These are phyloP conservation scores for Pimpla rufipes DNA, from an alignment of 2,888 invertebrate species.

Conservation along the genomic window DNA sequence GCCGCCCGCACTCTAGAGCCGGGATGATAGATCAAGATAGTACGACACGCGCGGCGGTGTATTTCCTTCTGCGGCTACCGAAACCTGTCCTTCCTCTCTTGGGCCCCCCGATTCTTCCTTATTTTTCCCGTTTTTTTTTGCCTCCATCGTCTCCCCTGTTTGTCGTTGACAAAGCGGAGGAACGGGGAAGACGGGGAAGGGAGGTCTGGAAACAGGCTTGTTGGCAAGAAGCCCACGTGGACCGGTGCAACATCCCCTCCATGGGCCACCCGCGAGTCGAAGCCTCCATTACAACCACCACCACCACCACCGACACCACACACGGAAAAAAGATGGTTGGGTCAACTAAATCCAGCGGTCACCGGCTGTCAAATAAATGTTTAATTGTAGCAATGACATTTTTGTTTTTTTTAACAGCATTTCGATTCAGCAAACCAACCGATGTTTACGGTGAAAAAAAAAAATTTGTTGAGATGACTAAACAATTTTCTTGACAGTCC, in stretches of 20 bases:
- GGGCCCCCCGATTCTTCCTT: not conserved
- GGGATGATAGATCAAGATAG: conserved; percentile 19
- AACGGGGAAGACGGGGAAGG: not conserved
- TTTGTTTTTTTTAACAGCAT: too few species aligned
- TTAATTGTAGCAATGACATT: too few species aligned
- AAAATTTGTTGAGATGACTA: too few species aligned
- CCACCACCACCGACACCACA: too few species aligned
- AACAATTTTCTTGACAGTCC: too few species aligned
- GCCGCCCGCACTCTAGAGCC: not conserved
- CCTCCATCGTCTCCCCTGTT: not conserved
- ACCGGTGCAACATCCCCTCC: not conserved
- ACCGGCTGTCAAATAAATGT: too few species aligned
- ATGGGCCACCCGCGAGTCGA: not conserved
- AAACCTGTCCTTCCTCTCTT: conserved; percentile 1
- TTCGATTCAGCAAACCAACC: too few species aligned
- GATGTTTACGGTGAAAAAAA: too few species aligned
- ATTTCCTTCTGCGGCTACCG: conserved; percentile 31
- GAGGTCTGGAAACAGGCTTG: conserved; percentile 31
- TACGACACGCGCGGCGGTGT: conserved; percentile 25
- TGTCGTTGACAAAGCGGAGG: not conserved
- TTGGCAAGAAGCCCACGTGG: conserved; percentile 65
- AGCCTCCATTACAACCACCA: not conserved
- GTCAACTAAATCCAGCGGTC: too few species aligned
- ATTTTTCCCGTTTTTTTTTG: conserved; percentile 7
- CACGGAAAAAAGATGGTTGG: too few species aligned